Conservation (phyloP, 2,888 invertebrate species). For the Callinectes sapidus region DNA sequence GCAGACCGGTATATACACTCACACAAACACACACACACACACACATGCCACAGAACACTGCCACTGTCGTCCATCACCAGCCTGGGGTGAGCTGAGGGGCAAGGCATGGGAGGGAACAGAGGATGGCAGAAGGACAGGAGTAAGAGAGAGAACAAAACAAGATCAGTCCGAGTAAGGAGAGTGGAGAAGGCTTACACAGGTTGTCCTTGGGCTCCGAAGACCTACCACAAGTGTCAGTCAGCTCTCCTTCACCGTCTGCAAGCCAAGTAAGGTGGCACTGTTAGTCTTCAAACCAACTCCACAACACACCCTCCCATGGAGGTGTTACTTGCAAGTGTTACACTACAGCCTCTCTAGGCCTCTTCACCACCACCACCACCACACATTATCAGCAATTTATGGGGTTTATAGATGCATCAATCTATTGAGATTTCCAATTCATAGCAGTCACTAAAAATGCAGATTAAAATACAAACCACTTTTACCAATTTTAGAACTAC, state of each 20-base stretch:
- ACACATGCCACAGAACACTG: slow-evolving; percentile 35
- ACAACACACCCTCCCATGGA: slow-evolving; percentile 16
- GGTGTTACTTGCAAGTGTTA: slow-evolving; percentile 18
- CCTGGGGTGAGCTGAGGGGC: slow-evolving; percentile 42
- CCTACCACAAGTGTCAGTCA: slow-evolving; percentile 72
- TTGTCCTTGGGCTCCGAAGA: slow-evolving; percentile 66
- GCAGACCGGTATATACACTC: slow-evolving; percentile 3
- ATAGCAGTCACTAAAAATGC: neutral
- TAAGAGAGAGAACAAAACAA: slow-evolving; percentile 47
- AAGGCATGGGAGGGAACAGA: slow-evolving; percentile 34
- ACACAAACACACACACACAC: slow-evolving; percentile 19
- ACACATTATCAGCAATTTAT: neutral
- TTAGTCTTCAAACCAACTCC: slow-evolving; percentile 35
- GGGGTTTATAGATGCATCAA: neutral
- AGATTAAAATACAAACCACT: neutral
- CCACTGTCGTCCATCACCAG: slow-evolving; percentile 59
- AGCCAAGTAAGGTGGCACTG: slow-evolving; percentile 32
- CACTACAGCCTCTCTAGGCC: neutral
- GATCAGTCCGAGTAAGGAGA: slow-evolving; percentile 9
- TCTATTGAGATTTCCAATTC: neutral
- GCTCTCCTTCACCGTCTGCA: slow-evolving; percentile 69
- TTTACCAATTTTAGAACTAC: neutral
- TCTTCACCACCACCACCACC: neutral
- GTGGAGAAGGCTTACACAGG: slow-evolving; percentile 62
- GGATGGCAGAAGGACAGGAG: slow-evolving; percentile 2